phyloP scores from a whole-genome alignment of 2,797 vertebrate genomes.

The Acanthurus leucopareius region DNA sequence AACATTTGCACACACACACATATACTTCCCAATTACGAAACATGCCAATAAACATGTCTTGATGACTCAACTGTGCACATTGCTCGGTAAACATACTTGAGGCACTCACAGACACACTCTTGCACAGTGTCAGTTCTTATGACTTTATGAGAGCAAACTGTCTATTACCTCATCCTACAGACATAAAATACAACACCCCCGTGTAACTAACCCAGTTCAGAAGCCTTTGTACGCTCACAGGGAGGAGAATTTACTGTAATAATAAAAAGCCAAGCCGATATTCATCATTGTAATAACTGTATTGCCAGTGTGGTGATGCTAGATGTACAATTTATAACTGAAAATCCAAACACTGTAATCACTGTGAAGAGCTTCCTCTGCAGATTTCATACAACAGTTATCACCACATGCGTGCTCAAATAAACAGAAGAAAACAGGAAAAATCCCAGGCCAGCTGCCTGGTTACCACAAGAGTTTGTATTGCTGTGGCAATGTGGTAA shows the following conservation, averaged over 20 bases:
- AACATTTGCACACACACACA: background rate
- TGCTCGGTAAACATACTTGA: background rate
- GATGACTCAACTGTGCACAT: background rate
- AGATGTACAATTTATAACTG: background rate
- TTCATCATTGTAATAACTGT: background rate
- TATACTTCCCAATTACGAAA: background rate
- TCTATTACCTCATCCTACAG: background rate
- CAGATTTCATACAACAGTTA: background rate
- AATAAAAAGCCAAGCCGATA: background rate
- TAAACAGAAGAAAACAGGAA: slow-evolving; percentile 1
- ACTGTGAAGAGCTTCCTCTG: background rate
- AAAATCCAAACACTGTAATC: background rate
- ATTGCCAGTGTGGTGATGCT: background rate
- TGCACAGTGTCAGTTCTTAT: background rate
- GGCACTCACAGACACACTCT: background rate
- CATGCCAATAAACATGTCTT: background rate
- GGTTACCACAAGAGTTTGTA: slow-evolving; percentile 12
- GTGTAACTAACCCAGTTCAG: background rate
- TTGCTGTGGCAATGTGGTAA: slow-evolving; percentile 42
- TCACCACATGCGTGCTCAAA: background rate
- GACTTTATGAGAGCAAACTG: background rate
- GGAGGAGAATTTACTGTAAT: background rate
- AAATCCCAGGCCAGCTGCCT: slow-evolving; percentile 1
- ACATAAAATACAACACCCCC: background rate
- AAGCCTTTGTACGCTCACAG: background rate